phyloP scores from a whole-genome alignment of 37 sponge, comb jelly and placozoan genomes.

The Cladorhizidae sp. region DNA sequence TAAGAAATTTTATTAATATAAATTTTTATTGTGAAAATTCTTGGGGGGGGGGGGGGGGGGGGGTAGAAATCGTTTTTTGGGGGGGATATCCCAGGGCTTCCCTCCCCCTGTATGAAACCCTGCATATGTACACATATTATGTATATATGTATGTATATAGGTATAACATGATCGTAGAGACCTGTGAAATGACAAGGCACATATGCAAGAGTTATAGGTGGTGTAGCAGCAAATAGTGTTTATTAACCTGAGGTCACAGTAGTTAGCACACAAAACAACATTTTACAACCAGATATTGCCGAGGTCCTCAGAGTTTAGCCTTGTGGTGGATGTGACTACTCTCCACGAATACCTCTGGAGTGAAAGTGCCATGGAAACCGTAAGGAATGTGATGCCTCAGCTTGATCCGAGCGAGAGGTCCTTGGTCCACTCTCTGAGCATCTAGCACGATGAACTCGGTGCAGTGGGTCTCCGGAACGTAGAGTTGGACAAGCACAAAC shows the following conservation, averaged over 20 bases:
- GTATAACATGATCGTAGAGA: no score
- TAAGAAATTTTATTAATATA: no score
- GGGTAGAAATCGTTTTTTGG: no score
- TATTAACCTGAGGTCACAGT: neutral
- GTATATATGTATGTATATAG: no score
- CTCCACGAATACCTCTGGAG: constrained; percentile 72
- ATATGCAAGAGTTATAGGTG: no score
- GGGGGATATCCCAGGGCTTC: no score
- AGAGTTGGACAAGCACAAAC: constrained; percentile 81
- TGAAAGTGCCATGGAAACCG: constrained; percentile 93
- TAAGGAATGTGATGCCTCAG: constrained; percentile 86
- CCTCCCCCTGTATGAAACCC: no score
- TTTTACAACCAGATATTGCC: neutral
- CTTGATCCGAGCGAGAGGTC: constrained; percentile 80
- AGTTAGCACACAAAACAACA: neutral
- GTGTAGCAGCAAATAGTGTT: no score
- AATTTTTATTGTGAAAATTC: no score
- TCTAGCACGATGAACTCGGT: constrained; percentile 88
- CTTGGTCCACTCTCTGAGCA: constrained; percentile 68
- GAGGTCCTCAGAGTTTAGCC: constrained; percentile 4
- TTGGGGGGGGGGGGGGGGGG: no score
- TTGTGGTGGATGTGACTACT: neutral
- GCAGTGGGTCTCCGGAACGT: constrained; percentile 73
- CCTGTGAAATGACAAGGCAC: no score
- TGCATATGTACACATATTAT: no score